Base-by-base conservation (phyloP, 2,888 invertebrate genomes). In the Brenthis hecate region DNA sequence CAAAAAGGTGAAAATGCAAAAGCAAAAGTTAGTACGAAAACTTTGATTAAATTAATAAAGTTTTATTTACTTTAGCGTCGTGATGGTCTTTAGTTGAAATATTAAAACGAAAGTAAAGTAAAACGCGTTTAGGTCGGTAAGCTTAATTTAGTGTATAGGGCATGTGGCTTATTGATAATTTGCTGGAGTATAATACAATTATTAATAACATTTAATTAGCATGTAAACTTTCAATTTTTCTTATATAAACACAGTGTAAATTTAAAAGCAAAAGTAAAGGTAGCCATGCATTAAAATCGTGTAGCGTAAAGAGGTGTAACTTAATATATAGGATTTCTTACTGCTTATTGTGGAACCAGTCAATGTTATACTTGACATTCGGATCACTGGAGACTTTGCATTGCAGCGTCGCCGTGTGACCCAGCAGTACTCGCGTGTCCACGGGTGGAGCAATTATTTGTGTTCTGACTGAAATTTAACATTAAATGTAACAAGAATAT, bases 351-450 rank as follows among this genome's bases (percentile, higher is more conserved):
- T 97, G 97, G 86, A 96, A 97, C 98, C 98, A 98, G 81, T 96
- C 96, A 75, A 98, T 95, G 82, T 96, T 96, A 85, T 95, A 98
- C 68, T 96, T 96, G 56, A 98, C 97, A 73, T 96, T 96, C 58
- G 97, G 96, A 89, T 99, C 99, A 81, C 97, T 97, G 51, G 97
- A 97, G 71, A 99, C 97, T 92, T 97, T 97, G 91, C 99, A 99
- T 83, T 98, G 98, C 75, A 99, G 92, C 57, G 97, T 96, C 14
- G 99, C 98, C 64, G 97, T 98, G 77, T 98, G 96, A 28, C 99
- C 99, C 72, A 99, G 94, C 72, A 99, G 95, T 32, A 98, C 98
- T 73, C 96, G 95, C 36, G 97, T 97, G 85, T 98, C 98, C 73
- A 97, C 97, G 65, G 99, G 99, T 66, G 98, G 98, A 77, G 97